Evolutionary conservation across 1,140 invertebrate genomes (phyloP), one percentile per base, ranked within the genome.

Genomic region (Glossosoma conforme): DNA sequence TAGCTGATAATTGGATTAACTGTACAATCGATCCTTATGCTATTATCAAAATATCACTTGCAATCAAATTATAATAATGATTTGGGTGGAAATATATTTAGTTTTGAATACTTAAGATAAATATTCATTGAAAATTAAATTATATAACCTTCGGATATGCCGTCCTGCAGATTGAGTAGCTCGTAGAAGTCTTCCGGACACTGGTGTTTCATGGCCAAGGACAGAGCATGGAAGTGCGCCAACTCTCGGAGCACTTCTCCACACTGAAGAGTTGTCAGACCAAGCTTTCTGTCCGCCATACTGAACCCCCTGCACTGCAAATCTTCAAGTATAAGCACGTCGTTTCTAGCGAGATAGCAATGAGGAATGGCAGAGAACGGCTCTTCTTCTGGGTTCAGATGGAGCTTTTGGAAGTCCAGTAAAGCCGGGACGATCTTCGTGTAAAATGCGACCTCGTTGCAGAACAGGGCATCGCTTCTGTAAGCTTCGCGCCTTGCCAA

Each of bases 381-480:
- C n/a, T 69, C 54, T 8, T 61, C 62, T 42, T 61, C 62, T 54
- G 64, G 69, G 49, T 42, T 56, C 58, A 19, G 51, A 61, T 54
- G 66, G 44, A 65, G 65, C 5, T 63, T 60, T 61, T 85, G 83
- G 40, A 84, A 79, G 25, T 72, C 66, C 0, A 77, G 58, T 2
- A 86, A 54, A 2, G 77, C 74, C 17, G 83, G 82, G 75, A 83
- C 80, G 5, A 85, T 82, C 44, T 78, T 72, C 13, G 76, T 84
- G 56, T 86, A 85, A 60, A 86, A 85, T 2, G 78, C 78, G 3
- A 85, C 81, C 61, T 85, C 84, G 50, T 85, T 86, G 50, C 78
- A 78, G 59, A 86, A 86, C 0, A 86, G 60, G 32, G 78, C 69
- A 42, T 85, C 84, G 59, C 83, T 85, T 61, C 85, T 84, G 54